Evolutionary conservation across 2,888 invertebrate genomes (phyloP), one percentile per base, ranked within the genome.

Genomic region (Xestoiulus laeticollis): DNA sequence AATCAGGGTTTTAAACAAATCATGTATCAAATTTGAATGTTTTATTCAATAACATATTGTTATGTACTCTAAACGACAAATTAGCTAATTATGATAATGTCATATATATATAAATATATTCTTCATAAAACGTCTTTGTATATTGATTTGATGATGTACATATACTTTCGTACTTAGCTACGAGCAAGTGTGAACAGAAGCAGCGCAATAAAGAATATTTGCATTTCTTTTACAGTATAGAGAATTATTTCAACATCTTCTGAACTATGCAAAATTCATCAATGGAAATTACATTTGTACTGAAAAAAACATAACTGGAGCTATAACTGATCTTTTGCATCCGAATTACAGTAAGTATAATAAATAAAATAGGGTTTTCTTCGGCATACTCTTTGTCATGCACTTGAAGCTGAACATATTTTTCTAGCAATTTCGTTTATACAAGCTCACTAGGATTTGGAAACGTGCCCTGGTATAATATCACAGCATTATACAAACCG

Each of bases 41-140:
- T 26, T 26, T 26, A 26, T 68, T 68, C n/a, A 14, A 12, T 68
- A 68, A 26, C 12, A 68, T 2, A 68, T 68, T 68, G 26, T 30
- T 68, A 26, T 68, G 68, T 68, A 68, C 26, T 68, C 68, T 68
- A 26, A 68, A 68, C 26, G 26, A 68, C 26, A 26, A 12, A 68
- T 14, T 68, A 16, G 26, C 53, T 68, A 68, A 26, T 8, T 68
- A n/a, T 26, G 10, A 68, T 68, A 68, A 22, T 10, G 68, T n/a
- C 68, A 26, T 68, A 68, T 68, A 68, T n/a, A n/a, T n/a, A n/a
- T n/a, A n/a, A n/a, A n/a, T n/a, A n/a, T 68, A 68, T 68, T 68
- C 68, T 68, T 68, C 68, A 68, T 68, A 68, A 68, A 68, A 26
- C 26, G 68, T 68, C 68, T 68, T 68, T 68, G 68, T 68, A 68